phyloP scores from a whole-genome alignment of 2,888 invertebrate genomes.

The Plutella xylostella region DNA sequence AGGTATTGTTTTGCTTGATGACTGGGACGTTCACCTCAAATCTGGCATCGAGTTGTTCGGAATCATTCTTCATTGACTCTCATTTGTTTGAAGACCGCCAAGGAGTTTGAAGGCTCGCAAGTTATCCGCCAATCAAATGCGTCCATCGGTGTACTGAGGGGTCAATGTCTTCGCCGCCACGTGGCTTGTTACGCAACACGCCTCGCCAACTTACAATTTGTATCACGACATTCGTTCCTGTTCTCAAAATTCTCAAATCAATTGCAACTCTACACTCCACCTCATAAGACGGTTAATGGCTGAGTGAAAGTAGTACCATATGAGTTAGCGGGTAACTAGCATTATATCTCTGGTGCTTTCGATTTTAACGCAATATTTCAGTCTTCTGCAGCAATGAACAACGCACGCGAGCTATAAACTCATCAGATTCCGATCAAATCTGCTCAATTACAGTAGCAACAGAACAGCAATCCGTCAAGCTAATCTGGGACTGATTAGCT shows the following conservation, averaged over 20 bases:
- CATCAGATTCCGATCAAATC: constrained; percentile 33
- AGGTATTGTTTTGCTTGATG: too few species aligned
- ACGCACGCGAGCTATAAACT: constrained; percentile 35
- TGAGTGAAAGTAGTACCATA: too few species aligned
- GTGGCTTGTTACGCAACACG: constrained; percentile 1
- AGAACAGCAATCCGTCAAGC: constrained; percentile 22
- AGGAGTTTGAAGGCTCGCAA: too few species aligned
- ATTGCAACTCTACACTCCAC: background rate
- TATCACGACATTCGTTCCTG: background rate
- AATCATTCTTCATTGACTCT: too few species aligned
- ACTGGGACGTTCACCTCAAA: too few species aligned
- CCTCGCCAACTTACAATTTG: background rate
- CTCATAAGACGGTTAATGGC: background rate
- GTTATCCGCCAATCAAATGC: too few species aligned
- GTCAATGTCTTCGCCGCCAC: too few species aligned
- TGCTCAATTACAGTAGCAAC: constrained; percentile 1
- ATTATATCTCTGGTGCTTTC: constrained; percentile 18
- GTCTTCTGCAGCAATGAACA: constrained; percentile 34
- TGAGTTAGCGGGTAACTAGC: too few species aligned
- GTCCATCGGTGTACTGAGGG: too few species aligned
- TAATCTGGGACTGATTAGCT: constrained; percentile 38
- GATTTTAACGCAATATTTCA: constrained; percentile 37
- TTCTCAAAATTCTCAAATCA: background rate
- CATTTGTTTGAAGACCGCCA: too few species aligned
- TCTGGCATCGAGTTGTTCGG: too few species aligned